phyloP scores from a whole-genome alignment of 2,797 vertebrate species.

The Meda fulgida region DNA sequence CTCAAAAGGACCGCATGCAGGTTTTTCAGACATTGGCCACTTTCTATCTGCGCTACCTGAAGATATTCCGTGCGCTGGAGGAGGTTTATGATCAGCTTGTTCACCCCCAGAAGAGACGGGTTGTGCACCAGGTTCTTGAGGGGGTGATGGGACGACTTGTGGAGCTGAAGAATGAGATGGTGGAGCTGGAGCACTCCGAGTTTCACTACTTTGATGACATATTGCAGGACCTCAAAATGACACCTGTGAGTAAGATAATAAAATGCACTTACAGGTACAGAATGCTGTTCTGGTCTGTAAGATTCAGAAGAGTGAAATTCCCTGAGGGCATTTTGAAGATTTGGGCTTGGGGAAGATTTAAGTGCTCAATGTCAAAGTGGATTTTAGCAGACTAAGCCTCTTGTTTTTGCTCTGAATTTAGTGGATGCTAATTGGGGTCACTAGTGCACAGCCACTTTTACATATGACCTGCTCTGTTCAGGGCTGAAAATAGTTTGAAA shows the following conservation, averaged over 20 bases:
- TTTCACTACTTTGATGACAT: conserved; percentile 81
- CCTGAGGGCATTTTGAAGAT: background rate
- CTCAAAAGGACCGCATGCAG: conserved; percentile 67
- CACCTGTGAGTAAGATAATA: conserved; percentile 75
- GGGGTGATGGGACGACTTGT: conserved; percentile 84
- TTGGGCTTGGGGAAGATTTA: conserved; percentile 23
- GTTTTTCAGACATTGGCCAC: conserved; percentile 75
- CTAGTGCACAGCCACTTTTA: conserved; percentile 33
- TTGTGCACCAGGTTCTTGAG: conserved; percentile 77
- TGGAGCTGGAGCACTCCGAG: conserved; percentile 81
- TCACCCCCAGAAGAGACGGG: conserved; percentile 79
- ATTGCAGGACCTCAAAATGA: conserved; percentile 79
- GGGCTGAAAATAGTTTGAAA: conserved; percentile 44
- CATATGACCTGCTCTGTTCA: conserved; percentile 7
- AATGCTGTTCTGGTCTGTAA: conserved; percentile 15
- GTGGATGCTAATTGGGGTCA: conserved; percentile 53
- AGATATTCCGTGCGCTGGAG: conserved; percentile 80
- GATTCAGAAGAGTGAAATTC: background rate
- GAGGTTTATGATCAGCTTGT: conserved; percentile 74
- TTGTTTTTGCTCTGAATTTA: conserved; percentile 43
- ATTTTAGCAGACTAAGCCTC: conserved; percentile 39
- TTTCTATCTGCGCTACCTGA: conserved; percentile 83
- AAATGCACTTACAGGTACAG: conserved; percentile 1
- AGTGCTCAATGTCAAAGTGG: conserved; percentile 36
- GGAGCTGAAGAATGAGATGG: conserved; percentile 87